Conservation (phyloP, 2,888 invertebrate genomes). For the Geophilus truncorum region DNA sequence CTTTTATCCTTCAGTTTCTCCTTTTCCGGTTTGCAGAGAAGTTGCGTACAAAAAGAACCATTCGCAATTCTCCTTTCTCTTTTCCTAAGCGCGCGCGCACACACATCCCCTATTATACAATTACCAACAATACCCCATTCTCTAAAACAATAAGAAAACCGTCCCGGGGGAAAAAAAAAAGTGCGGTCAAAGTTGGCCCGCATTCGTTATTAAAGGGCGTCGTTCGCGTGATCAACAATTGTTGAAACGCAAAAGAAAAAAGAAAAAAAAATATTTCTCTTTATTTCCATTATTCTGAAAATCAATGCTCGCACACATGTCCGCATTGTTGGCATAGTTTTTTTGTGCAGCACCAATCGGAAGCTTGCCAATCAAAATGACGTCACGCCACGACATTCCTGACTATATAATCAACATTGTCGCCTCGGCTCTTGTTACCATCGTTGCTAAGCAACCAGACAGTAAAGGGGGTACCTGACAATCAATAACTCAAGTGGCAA, state of each 20-base stretch:
- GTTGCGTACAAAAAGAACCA: not conserved
- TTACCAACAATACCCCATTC: not conserved
- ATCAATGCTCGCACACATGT: not conserved
- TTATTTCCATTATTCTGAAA: not conserved
- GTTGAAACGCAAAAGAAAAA: not conserved
- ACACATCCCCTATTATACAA: not conserved
- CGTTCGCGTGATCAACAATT: not conserved
- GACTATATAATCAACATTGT: not conserved
- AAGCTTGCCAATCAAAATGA: not conserved
- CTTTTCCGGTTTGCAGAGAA: not conserved
- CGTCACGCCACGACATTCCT: not conserved
- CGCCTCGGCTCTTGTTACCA: not conserved
- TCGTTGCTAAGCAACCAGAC: not conserved
- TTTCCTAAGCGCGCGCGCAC: not conserved
- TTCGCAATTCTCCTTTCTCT: not conserved
- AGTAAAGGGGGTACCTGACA: not conserved
- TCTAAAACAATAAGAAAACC: not conserved
- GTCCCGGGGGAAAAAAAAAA: not conserved
- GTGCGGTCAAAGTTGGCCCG: not conserved
- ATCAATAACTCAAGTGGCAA: not conserved
- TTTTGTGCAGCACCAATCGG: not conserved
- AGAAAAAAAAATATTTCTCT: not conserved
- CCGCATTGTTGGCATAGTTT: not conserved
- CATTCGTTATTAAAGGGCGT: not conserved
- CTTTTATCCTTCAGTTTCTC: not conserved